Base-by-base conservation (phyloP, 2,888 invertebrate genomes). In the Rhyacophila evoluta region DNA sequence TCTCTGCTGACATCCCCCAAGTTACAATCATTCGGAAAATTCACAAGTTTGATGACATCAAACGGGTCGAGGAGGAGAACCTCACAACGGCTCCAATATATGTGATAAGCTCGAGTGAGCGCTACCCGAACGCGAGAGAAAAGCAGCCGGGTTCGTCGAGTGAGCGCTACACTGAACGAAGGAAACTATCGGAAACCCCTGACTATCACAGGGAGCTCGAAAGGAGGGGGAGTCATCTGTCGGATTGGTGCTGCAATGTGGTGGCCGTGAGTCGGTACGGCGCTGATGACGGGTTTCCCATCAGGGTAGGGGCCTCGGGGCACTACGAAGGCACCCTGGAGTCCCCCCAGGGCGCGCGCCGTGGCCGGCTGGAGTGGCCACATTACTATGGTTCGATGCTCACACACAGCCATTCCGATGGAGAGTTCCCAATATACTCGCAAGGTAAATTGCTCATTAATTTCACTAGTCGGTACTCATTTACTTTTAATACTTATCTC, bases 401-500 rank as follows among this genome's bases (percentile, higher is more conserved):
- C 86, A 95, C 94, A 83, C 95, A 95, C 89, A 95, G 95, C 87
- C 94, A 94, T 88, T 95, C 95, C 87, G 95, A 95, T 86, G 94
- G 95, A 85, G 95, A 95, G 88, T 95, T 95, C 89, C 95, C 95
- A 85, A 92, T 94, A 87, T 94, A 94, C 88, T 90, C 92, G 84
- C 92, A 92, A 94, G 95, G 95, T 95, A 41, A 29, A 33, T n/a
- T n/a, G n/a, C n/a, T n/a, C n/a, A n/a, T n/a, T n/a, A n/a, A n/a
- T n/a, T n/a, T n/a, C n/a, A n/a, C n/a, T n/a, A n/a, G n/a, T n/a
- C n/a, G n/a, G n/a, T n/a, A n/a, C n/a, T n/a, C n/a, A n/a, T n/a
- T n/a, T n/a, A n/a, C n/a, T n/a, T n/a, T n/a, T n/a, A n/a, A n/a
- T n/a, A n/a, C n/a, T n/a, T n/a, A n/a, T n/a, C n/a, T n/a, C n/a